Base-by-base conservation (phyloP, 2,113 vertebrate genomes). In the Tamias sibiricus region DNA sequence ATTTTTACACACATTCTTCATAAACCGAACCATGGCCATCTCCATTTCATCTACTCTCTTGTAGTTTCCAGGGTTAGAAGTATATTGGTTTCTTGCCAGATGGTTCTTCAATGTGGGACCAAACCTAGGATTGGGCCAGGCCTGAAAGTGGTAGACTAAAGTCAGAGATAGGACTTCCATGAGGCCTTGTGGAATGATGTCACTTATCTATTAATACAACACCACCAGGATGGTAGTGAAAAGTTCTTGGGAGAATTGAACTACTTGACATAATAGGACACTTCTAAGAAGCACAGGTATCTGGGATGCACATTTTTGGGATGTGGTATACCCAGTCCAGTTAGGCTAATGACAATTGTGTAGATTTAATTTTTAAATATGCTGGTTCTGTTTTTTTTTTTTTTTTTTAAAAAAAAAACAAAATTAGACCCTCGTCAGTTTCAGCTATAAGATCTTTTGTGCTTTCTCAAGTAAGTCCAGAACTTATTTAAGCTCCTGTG, bases 301-400 rank as follows among this genome's bases (percentile, higher is more conserved):
- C 42, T 87, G 59, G 54, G 35, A 84, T 80, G 44, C 28, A 37
- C 28, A 76, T 79, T 47, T 30, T 42, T 40, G n/a, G 42, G 52
- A 77, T 83, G 30, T 75, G 42, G 14, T 62, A 93, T 4, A 20
- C 28, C 76, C 37, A 87, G 20, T 62, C 62, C 37, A 35, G 14
- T 82, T 77, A 66, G 49, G 32, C 54, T 59, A 49, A 66, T 44
- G n/a, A 24, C 47, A 40, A 72, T 57, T 49, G 7, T 59, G 42
- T 44, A 87, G 32, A 66, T 84, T 89, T 92, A 84, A 92, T 84
- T 59, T 7, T 52, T 95, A 82, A 72, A 49, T 91, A 20, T 87
- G 37, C 44, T 72, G 44, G 52, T 79, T 85, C 14, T 64, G 3
- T 64, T 42, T 90, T 57, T 74, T 49, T 49, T 49, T 49, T 2